phyloP scores from a whole-genome alignment of 2,888 invertebrate species.

The Sarcophaga variegata region DNA sequence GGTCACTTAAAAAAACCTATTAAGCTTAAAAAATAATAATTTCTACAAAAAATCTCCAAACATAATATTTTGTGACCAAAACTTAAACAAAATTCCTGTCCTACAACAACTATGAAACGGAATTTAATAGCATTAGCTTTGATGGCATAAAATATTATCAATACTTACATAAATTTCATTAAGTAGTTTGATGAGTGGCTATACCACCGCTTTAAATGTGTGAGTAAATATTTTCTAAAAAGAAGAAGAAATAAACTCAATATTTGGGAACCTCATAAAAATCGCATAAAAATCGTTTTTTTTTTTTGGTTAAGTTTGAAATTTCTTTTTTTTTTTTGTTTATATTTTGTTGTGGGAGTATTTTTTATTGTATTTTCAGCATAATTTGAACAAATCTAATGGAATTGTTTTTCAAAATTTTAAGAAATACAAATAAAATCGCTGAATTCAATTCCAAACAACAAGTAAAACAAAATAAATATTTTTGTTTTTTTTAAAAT shows the following conservation, averaged over 20 bases:
- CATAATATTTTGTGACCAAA: too few species aligned
- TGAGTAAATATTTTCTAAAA: neutral
- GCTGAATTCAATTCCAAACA: slow-evolving; percentile 15
- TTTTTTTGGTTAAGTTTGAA: slow-evolving; percentile 17
- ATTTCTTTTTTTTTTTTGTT: neutral
- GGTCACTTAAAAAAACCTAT: too few species aligned
- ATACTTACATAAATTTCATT: too few species aligned
- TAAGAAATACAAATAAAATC: neutral
- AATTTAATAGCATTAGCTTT: too few species aligned
- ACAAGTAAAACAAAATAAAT: neutral
- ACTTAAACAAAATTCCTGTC: too few species aligned
- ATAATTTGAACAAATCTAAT: slow-evolving; percentile 29
- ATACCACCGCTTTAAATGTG: neutral
- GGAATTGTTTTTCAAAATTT: neutral
- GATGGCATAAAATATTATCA: too few species aligned
- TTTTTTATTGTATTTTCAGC: slow-evolving; percentile 1
- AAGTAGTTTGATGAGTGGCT: too few species aligned
- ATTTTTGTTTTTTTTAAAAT: neutral
- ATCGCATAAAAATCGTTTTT: neutral
- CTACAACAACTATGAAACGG: too few species aligned
- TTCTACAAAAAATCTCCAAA: too few species aligned
- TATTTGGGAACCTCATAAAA: neutral
- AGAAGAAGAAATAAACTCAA: neutral
- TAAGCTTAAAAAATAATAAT: too few species aligned
- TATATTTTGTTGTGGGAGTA: neutral